Evolutionary conservation across 2,113 vertebrate genomes (phyloP).

Genomic region (Burhinus bistriatus): DNA sequence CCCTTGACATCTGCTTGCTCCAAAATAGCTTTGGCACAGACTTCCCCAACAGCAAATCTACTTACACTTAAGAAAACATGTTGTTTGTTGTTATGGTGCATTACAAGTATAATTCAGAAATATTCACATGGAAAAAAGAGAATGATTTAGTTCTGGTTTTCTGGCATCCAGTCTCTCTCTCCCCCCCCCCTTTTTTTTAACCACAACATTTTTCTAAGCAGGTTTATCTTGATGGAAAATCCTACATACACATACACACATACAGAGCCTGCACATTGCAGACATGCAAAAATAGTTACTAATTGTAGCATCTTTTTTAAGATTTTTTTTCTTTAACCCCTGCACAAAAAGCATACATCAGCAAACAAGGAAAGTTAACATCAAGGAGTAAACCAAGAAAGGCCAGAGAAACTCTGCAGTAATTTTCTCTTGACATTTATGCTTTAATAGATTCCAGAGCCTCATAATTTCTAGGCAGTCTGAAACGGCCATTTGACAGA

Average conservation of each 20-base stretch:
- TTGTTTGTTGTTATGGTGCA: constrained; percentile 59
- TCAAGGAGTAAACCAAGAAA: constrained; percentile 58
- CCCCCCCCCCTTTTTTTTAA: neutral
- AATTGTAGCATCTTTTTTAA: neutral
- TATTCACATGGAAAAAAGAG: neutral
- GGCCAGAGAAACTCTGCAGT: constrained; percentile 58
- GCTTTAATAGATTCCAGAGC: constrained; percentile 78
- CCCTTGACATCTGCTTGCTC: constrained; percentile 33
- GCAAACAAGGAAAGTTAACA: constrained; percentile 34
- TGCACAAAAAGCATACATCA: constrained; percentile 26
- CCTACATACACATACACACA: neutral
- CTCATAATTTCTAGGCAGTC: constrained; percentile 63
- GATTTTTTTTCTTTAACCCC: neutral
- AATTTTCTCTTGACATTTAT: constrained; percentile 76
- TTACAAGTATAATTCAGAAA: constrained; percentile 48
- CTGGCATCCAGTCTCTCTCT: neutral
- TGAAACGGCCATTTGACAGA: constrained; percentile 58
- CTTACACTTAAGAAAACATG: constrained; percentile 46
- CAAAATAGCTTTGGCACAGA: constrained; percentile 44
- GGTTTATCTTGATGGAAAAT: constrained; percentile 44
- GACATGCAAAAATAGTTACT: neutral
- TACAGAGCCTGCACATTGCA: neutral
- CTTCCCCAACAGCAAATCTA: constrained; percentile 38
- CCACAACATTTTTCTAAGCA: constrained; percentile 20
- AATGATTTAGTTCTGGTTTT: constrained; percentile 13